phyloP scores from a whole-genome alignment of 1,140 invertebrate species.

The Wiebesia pumilae region DNA sequence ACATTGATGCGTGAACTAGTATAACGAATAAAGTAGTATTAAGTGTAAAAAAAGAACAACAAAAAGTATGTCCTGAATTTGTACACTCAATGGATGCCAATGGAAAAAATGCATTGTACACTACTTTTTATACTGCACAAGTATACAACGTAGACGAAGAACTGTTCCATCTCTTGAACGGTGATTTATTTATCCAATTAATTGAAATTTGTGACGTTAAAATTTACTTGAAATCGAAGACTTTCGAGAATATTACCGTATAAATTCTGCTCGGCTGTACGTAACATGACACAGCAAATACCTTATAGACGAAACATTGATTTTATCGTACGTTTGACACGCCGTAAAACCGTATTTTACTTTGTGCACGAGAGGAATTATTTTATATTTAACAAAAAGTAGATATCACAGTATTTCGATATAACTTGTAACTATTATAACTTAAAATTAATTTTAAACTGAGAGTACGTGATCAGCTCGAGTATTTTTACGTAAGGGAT shows the following conservation, averaged over 20 bases:
- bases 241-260: not conserved
- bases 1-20: not conserved
- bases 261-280: not conserved
- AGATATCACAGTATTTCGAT: not conserved
- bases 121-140: not conserved
- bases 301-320: not conserved
- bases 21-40: not conserved
- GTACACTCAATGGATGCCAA: not conserved
- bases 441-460: not conserved
- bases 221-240: not conserved
- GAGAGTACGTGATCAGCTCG: not conserved
- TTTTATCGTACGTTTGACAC: not conserved
- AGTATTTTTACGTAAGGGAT: not conserved
- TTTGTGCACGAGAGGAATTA: not conserved
- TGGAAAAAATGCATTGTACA: not conserved
- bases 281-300: not conserved
- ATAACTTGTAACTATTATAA: not conserved
- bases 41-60: not conserved
- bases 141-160: not conserved
- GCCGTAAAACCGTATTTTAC: not conserved
- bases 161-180: not conserved
- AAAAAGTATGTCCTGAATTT: not conserved
- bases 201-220: not conserved
- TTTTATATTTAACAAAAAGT: not conserved
- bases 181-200: not conserved